Evolutionary conservation across 2,888 invertebrate genomes (phyloP).

Genomic region (Penaeus monodon): DNA sequence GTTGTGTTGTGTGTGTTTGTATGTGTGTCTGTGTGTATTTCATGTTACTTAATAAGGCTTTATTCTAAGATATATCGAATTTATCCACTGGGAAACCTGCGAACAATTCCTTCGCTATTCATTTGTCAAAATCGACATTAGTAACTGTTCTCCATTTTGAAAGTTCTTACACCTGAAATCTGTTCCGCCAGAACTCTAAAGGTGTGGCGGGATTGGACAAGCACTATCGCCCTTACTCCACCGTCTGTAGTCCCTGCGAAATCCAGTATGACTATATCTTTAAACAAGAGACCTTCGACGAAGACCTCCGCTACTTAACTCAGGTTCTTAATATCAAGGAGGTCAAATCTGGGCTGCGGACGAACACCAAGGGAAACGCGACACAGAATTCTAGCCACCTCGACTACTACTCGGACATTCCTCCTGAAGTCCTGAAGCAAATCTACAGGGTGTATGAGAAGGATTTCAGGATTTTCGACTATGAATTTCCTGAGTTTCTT

Average conservation of each 20-base stretch:
- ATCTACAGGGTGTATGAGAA: background rate
- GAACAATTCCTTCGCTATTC: too few species aligned
- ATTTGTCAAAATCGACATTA: too few species aligned
- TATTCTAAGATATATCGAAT: too few species aligned
- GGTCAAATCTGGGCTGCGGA: background rate
- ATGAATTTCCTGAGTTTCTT: background rate
- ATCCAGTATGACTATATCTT: conserved; percentile 4
- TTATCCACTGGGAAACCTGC: too few species aligned
- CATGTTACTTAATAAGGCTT: too few species aligned
- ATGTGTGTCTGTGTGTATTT: too few species aligned
- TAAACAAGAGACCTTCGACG: conserved; percentile 10
- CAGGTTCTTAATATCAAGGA: background rate
- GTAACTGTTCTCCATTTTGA: too few species aligned
- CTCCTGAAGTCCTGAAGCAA: background rate
- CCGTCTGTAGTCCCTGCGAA: background rate
- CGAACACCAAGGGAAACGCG: background rate
- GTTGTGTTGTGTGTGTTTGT: too few species aligned
- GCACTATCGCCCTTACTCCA: background rate
- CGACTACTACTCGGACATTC: background rate
- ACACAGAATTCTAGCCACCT: background rate
- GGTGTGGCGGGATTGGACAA: background rate
- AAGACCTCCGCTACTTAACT: conserved; percentile 5
- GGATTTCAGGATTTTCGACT: conserved; percentile 3
- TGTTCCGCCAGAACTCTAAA: background rate
- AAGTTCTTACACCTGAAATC: too few species aligned